These are phyloP conservation scores for Heterochromis multidens DNA, from an alignment of 2,113 vertebrate genomes.

Conservation along the genomic window DNA sequence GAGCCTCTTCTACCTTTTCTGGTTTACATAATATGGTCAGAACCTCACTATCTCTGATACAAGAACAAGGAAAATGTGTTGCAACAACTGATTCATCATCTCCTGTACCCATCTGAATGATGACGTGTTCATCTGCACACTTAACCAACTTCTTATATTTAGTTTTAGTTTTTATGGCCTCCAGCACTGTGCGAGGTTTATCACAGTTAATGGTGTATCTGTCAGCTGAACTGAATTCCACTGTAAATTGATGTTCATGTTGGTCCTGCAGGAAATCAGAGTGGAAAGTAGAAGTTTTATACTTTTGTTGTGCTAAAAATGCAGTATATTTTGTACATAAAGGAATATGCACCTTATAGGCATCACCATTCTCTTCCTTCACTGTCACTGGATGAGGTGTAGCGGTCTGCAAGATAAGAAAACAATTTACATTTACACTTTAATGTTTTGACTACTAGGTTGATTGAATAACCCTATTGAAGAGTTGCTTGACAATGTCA, in stretches of 20 bases:
- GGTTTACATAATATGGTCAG: neutral
- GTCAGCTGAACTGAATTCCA: fast-evolving
- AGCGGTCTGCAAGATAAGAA: neutral
- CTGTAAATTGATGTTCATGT: neutral
- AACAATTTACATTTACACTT: neutral
- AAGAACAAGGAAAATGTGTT: slow-evolving; percentile 40
- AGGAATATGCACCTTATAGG: neutral
- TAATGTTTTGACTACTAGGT: neutral
- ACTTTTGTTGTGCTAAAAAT: neutral
- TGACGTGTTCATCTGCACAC: neutral
- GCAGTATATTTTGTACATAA: neutral
- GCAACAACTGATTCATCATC: neutral
- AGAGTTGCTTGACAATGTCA: neutral
- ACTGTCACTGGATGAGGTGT: neutral
- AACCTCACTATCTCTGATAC: fast-evolving
- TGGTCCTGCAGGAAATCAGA: neutral
- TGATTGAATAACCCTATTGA: neutral
- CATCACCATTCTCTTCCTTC: neutral
- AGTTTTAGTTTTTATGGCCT: neutral
- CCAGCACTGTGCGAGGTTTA: neutral
- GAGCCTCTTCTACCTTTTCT: neutral
- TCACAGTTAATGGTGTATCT: neutral
- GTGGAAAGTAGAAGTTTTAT: neutral
- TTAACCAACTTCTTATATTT: neutral
- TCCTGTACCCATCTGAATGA: neutral